Evolutionary conservation across 2,888 invertebrate species (phyloP).

Genomic region (Polyploca ridens): DNA sequence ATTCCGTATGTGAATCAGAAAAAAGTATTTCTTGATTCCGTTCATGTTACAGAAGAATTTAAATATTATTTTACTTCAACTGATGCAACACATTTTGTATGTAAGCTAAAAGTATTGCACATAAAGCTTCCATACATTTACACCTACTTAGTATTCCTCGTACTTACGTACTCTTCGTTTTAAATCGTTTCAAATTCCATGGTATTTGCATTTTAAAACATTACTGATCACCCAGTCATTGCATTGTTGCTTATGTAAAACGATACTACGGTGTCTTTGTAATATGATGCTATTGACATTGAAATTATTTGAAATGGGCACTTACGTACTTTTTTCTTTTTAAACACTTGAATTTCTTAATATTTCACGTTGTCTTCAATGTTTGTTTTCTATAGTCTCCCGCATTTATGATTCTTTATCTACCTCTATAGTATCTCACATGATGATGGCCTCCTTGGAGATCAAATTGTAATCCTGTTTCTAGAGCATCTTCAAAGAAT

Average conservation of each 20-base stretch:
- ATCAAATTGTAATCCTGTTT: too few species aligned
- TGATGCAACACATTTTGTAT: too few species aligned
- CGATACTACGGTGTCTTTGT: background rate
- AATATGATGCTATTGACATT: background rate
- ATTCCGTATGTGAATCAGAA: too few species aligned
- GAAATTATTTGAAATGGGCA: background rate
- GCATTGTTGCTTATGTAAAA: conserved; percentile 9
- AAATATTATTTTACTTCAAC: background rate
- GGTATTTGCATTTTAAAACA: conserved; percentile 36
- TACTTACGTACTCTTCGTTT: conserved; percentile 23
- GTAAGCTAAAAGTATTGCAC: background rate
- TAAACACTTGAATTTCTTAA: background rate
- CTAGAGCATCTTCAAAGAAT: too few species aligned
- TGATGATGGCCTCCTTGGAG: too few species aligned
- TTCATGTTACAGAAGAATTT: background rate
- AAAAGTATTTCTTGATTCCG: background rate
- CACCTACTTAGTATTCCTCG: conserved; percentile 29
- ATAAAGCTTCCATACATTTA: conserved; percentile 13
- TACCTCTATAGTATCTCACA: too few species aligned
- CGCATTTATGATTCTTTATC: too few species aligned
- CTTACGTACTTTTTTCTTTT: background rate
- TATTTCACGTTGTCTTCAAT: too few species aligned
- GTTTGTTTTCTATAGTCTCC: too few species aligned
- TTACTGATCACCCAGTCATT: conserved; percentile 7
- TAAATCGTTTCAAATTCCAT: conserved; percentile 37